Conservation (phyloP, 1,140 invertebrate genomes). For the Solenopsis invicta region DNA sequence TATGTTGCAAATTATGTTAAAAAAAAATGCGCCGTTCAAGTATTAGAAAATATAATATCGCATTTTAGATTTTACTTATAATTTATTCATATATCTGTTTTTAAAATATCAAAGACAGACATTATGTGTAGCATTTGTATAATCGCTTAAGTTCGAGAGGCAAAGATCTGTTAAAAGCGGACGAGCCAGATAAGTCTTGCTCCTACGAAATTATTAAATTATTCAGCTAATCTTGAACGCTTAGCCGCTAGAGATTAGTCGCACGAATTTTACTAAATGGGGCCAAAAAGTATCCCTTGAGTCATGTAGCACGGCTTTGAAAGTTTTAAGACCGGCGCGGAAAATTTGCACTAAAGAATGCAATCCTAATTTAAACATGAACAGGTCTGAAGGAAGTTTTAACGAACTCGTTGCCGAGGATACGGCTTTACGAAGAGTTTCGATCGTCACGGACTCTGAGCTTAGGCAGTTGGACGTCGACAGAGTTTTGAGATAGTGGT, state of each 20-base stretch:
- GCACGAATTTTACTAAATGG: slow-evolving; percentile 59
- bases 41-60: not conserved
- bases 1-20: not conserved
- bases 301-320: slow-evolving; percentile 60
- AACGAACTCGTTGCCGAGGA: slow-evolving; percentile 67
- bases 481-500: slow-evolving; percentile 63
- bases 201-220: slow-evolving; percentile 55
- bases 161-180: slow-evolving; percentile 25
- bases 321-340: slow-evolving; percentile 65
- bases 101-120: slow-evolving; percentile 20
- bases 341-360: slow-evolving; percentile 72
- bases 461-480: slow-evolving; percentile 65
- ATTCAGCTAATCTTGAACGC: slow-evolving; percentile 58
- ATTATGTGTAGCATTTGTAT: slow-evolving; percentile 11
- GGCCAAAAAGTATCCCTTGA: slow-evolving; percentile 53
- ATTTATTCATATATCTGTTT: not conserved
- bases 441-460: slow-evolving; percentile 67
- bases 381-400: slow-evolving; percentile 70
- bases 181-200: slow-evolving; percentile 21
- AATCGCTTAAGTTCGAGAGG: slow-evolving; percentile 34
- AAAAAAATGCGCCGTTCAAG: not conserved
- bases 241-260: slow-evolving; percentile 56
- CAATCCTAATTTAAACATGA: slow-evolving; percentile 74
- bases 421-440: slow-evolving; percentile 63
- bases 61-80: not conserved